Conservation (phyloP, 2,797 vertebrate species). For the Enteromius trimaculatus region DNA sequence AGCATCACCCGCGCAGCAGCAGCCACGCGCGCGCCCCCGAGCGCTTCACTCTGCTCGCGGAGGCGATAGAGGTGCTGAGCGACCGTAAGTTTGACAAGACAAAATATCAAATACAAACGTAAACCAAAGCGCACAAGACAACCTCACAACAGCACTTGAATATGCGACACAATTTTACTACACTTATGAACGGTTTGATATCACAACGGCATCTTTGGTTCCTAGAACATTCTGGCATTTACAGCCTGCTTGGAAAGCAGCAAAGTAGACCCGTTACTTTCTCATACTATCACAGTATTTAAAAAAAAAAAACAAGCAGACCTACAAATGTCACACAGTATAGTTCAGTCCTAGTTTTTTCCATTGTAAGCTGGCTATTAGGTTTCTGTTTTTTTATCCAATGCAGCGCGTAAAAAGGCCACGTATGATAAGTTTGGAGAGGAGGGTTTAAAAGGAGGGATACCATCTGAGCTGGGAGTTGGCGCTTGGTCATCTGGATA, state of each 20-base stretch:
- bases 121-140: background rate
- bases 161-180: background rate
- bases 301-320: background rate
- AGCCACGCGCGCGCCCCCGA: constrained; percentile 67
- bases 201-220: background rate
- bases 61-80: constrained; percentile 93
- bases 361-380: background rate
- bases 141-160: background rate
- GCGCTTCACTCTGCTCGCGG: constrained; percentile 82
- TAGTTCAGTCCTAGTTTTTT: background rate
- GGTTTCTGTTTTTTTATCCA: background rate
- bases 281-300: background rate
- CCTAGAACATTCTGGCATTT: background rate
- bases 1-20: constrained; percentile 83
- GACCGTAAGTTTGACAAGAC: constrained; percentile 82
- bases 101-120: background rate
- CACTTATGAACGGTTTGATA: background rate
- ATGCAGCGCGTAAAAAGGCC: constrained; percentile 85
- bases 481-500: constrained; percentile 88
- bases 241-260: background rate
- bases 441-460: constrained; percentile 89
- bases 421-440: constrained; percentile 94
- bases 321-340: background rate
- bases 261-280: no score
- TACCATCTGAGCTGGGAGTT: constrained; percentile 79